Base-by-base conservation (phyloP, 2,113 vertebrate species). In the Pseudolaguvia tuberculata region DNA sequence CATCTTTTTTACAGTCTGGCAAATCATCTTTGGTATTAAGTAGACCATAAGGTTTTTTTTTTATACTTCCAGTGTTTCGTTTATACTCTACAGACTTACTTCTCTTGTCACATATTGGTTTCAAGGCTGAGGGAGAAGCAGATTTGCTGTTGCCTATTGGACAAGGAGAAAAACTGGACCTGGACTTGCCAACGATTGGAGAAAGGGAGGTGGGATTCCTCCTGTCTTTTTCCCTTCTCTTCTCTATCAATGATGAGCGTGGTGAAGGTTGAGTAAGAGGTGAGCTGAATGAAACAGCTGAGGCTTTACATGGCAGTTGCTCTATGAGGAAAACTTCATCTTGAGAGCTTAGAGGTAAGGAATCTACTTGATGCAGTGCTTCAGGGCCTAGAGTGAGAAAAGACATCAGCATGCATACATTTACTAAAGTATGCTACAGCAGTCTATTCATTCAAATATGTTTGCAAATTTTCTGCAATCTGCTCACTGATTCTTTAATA, bases 51-150 rank as follows among this genome's bases (percentile, higher is more conserved):
- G 21, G 29, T 58, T 79, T 78, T 53, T 63, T 87, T 69, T 82
- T 82, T 80, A 92, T 92, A 84, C 91, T 91, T 61, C 78, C 84
- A 78, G 92, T 89, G 84, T 90, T 91, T 87, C 83, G 86, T 27
- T 29, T 78, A 75, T 76, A 79, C 50, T 81, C 76, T 27, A 39
- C 42, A 62, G 78, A 85, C 80, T 53, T 80, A 73, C 83, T 84
- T 85, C 67, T 83, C 78, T 82, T 84, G 80, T 82, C 80, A 83
- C 75, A 58, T 72, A 72, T 0, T 45, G 75, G 86, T 75, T 83
- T 76, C 13, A 42, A 80, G 86, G 84, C 84, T 80, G 74, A 78
- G 10, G 82, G 74, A 82, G 82, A 80, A 39, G 77, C 77, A 72
- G 81, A 84, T 50, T 55, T 80, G n/a, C 39, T 80, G 75, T 80